These are phyloP conservation scores for Hylaea fasciaria DNA, from an alignment of 2,888 invertebrate species.

Conservation along the genomic window DNA sequence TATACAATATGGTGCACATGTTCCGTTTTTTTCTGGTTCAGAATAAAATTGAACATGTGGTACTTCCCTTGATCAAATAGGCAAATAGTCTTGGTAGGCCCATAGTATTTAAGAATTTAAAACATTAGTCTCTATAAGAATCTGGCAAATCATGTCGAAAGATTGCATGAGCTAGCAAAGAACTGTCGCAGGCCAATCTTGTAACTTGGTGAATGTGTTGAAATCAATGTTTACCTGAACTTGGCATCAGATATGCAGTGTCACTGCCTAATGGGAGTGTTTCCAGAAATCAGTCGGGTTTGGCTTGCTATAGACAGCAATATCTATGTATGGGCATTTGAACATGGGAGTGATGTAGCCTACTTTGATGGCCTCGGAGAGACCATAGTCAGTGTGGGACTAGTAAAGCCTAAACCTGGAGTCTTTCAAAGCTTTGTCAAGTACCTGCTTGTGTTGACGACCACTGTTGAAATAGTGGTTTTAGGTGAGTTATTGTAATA, in stretches of 20 bases:
- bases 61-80: no score
- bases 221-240: slow-evolving; percentile 48
- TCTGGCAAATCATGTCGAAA: no score
- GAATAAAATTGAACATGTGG: no score
- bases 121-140: no score
- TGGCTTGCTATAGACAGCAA: slow-evolving; percentile 99
- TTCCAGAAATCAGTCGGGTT: slow-evolving; percentile 97
- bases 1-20: background rate
- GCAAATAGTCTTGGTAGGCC: no score
- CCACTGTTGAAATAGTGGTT: slow-evolving; percentile 97
- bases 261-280: slow-evolving; percentile 98
- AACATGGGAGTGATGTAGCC: slow-evolving; percentile 97
- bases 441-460: slow-evolving; percentile 95
- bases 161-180: no score
- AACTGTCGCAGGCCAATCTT: background rate
- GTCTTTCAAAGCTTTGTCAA: slow-evolving; percentile 96
- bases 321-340: slow-evolving; percentile 99
- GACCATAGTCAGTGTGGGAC: slow-evolving; percentile 96
- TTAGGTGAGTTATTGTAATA: slow-evolving; percentile 86
- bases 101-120: no score
- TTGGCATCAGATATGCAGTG: slow-evolving; percentile 93
- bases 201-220: no score
- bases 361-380: slow-evolving; percentile 98
- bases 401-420: slow-evolving; percentile 94
- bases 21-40: background rate